Percentiles rank a stretch among this genome's conserved stretches.
phyloP scores from a whole-genome alignment of 2,888 invertebrate genomes.

The Tuta absoluta region DNA sequence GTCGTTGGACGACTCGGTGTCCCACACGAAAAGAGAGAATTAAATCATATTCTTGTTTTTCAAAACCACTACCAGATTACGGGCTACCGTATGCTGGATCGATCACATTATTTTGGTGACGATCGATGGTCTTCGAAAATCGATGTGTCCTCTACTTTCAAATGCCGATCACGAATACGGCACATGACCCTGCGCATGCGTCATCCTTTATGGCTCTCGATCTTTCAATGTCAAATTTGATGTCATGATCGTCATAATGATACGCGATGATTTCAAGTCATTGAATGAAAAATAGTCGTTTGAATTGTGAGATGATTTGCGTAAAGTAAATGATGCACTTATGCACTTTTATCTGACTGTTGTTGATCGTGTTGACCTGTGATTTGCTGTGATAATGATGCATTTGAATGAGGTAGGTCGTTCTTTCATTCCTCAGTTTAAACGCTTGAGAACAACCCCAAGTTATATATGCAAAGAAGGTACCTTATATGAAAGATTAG shows the following conservation, averaged over 20 bases:
- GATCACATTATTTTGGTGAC: neutral
- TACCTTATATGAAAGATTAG: no score
- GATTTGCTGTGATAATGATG: neutral
- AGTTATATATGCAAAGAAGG: no score
- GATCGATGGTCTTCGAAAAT: neutral
- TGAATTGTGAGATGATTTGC: neutral
- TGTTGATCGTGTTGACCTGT: constrained; percentile 1
- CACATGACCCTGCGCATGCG: constrained; percentile 27
- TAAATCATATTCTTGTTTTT: no score
- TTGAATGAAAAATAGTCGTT: neutral
- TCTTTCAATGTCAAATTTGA: constrained; percentile 27
- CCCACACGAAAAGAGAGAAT: no score
- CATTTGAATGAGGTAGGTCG: neutral
- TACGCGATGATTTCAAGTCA: neutral
- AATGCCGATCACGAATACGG: constrained; percentile 35
- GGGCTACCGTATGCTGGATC: neutral
- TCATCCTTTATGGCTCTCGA: constrained; percentile 32
- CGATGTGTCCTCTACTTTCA: constrained; percentile 29
- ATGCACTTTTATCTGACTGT: neutral
- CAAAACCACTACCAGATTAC: constrained; percentile 1
- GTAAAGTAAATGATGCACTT: constrained; percentile 6
- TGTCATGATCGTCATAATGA: neutral
- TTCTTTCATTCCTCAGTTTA: neutral
- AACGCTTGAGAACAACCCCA: no score
- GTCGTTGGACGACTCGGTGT: no score